Evolutionary conservation across 2,888 invertebrate genomes (phyloP).

Genomic region (Eilema griseolum): DNA sequence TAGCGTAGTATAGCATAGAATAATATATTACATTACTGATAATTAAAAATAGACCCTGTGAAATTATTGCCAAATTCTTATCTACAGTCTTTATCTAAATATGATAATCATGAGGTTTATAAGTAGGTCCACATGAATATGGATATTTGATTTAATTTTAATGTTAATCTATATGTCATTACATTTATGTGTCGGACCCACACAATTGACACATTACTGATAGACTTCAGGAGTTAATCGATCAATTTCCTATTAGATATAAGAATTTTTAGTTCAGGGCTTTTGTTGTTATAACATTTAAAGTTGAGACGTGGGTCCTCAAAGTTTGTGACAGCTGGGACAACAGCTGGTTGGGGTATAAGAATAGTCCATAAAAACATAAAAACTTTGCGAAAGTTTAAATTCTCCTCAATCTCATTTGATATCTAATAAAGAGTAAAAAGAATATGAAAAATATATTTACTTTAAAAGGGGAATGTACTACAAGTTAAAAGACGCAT

Average conservation of each 20-base stretch:
- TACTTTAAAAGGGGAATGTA: not conserved
- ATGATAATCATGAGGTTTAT: not conserved
- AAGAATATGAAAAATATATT: not conserved
- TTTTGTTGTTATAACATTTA: not conserved
- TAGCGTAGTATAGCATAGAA: no score
- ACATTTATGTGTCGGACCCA: no score
- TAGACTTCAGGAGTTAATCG: not conserved
- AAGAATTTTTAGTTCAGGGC: not conserved
- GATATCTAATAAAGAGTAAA: not conserved
- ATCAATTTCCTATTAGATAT: not conserved
- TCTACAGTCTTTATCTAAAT: not conserved
- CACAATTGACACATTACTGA: not conserved
- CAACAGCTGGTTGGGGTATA: not conserved
- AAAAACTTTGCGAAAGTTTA: not conserved
- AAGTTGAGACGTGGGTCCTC: not conserved
- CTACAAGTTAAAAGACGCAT: not conserved
- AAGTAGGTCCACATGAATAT: not conserved
- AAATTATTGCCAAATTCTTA: no score
- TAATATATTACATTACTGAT: not conserved
- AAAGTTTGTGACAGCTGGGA: not conserved
- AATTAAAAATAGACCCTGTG: not conserved
- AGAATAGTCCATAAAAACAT: not conserved
- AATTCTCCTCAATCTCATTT: not conserved
- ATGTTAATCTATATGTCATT: not conserved
- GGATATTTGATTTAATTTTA: no score